A percentile compares a stretch with the other conserved stretches of the same genome.
Conservation (phyloP, 2,113 vertebrate species). For the Trichomycterus rosablanca region DNA sequence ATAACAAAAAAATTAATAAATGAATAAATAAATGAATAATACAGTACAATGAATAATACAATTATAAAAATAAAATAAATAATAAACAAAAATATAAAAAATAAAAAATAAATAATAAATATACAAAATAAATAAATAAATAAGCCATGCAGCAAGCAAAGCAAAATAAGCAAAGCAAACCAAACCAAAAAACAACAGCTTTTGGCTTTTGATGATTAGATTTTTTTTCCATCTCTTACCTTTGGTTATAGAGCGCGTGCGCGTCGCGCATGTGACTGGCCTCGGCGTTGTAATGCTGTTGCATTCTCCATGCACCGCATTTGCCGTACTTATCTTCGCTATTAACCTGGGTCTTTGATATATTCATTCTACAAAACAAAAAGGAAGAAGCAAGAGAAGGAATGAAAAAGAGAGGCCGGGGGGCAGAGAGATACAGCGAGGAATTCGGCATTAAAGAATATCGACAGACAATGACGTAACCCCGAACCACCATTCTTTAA, state of each 20-base stretch:
- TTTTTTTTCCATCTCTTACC: slow-evolving; percentile 50
- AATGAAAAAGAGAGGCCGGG: slow-evolving; percentile 39
- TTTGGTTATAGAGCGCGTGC: slow-evolving; percentile 71
- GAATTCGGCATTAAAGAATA: slow-evolving; percentile 36
- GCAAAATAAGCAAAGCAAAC: neutral
- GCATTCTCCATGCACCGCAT: slow-evolving; percentile 77
- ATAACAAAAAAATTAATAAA: no score
- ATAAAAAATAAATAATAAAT: no score
- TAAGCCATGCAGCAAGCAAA: slow-evolving; percentile 3
- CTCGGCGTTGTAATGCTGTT: slow-evolving; percentile 74
- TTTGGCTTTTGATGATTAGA: slow-evolving; percentile 40
- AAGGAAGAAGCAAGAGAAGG: slow-evolving; percentile 47
- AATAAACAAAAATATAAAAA: no score
- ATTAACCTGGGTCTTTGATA: slow-evolving; percentile 78
- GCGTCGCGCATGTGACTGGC: slow-evolving; percentile 74
- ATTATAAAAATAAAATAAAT: no score
- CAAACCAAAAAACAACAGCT: slow-evolving; percentile 13
- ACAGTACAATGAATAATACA: no score
- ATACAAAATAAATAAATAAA: no score
- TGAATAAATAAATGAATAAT: no score
- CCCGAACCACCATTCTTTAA: slow-evolving; percentile 26
- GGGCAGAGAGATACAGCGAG: slow-evolving; percentile 43
- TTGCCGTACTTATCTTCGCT: slow-evolving; percentile 73
- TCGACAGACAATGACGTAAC: slow-evolving; percentile 41
- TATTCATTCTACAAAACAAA: slow-evolving; percentile 71